Percentiles rank a stretch among this genome's conserved stretches.
phyloP scores from a whole-genome alignment of 2,797 vertebrate genomes.

The Phaenicophaeus curvirostris region DNA sequence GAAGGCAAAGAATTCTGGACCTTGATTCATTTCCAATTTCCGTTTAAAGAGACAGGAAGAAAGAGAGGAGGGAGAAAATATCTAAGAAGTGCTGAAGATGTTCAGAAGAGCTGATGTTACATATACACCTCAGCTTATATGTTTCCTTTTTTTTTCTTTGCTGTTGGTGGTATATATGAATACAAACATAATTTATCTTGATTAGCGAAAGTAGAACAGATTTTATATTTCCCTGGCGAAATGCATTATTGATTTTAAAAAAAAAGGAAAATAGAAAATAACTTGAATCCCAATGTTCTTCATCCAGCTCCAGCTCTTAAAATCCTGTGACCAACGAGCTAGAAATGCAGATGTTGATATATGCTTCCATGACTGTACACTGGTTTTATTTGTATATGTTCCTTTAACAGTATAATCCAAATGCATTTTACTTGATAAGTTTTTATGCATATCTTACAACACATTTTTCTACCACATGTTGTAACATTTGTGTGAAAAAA shows the following conservation, averaged over 20 bases:
- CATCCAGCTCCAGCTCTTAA: slow-evolving; percentile 35
- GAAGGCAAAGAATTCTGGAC: background rate
- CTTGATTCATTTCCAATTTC: background rate
- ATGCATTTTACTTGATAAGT: slow-evolving; percentile 71
- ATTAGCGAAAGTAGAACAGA: slow-evolving; percentile 39
- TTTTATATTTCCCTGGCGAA: slow-evolving; percentile 44
- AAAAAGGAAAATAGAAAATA: background rate
- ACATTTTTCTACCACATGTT: slow-evolving; percentile 81
- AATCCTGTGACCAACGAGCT: background rate
- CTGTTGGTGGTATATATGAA: background rate
- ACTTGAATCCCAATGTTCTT: slow-evolving; percentile 1
- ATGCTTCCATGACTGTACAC: background rate
- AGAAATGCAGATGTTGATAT: slow-evolving; percentile 41
- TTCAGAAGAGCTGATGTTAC: background rate
- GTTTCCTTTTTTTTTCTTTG: background rate
- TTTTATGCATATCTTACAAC: slow-evolving; percentile 75
- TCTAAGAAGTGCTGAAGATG: background rate
- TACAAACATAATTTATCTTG: slow-evolving; percentile 40
- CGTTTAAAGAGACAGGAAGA: background rate
- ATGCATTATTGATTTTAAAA: background rate
- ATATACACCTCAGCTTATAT: background rate
- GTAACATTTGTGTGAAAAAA: slow-evolving; percentile 77
- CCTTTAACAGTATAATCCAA: slow-evolving; percentile 49
- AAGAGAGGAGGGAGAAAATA: background rate
- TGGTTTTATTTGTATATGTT: slow-evolving; percentile 55